Percentiles rank a stretch among this genome's conserved stretches.
Conservation (phyloP, 2,888 invertebrate genomes). For the Cephus rjabovi region DNA sequence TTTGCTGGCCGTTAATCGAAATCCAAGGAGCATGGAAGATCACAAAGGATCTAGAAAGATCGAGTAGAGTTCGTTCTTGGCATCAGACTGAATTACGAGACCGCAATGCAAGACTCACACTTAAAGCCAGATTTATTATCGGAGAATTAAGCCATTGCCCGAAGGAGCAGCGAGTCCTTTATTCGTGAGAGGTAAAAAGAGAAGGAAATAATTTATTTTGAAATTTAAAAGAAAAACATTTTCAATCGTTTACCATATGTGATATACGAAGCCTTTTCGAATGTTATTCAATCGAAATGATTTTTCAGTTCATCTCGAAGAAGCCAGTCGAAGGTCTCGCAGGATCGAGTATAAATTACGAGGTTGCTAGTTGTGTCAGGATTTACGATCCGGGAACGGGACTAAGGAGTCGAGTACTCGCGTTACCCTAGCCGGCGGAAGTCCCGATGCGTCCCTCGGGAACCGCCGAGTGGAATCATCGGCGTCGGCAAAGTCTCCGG, state of each 20-base stretch:
- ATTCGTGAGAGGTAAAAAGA: neutral
- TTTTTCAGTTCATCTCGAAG: neutral
- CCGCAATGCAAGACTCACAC: neutral
- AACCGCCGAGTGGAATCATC: constrained; percentile 16
- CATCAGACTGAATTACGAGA: neutral
- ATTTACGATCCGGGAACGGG: constrained; percentile 7
- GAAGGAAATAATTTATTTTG: neutral
- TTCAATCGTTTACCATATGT: neutral
- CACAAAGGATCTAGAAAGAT: neutral
- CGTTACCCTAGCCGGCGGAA: constrained; percentile 43
- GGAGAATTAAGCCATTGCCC: neutral
- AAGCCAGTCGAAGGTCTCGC: neutral
- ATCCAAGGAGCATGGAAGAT: neutral
- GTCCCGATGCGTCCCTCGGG: constrained; percentile 47
- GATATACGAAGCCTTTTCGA: neutral
- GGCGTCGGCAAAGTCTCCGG: constrained; percentile 17
- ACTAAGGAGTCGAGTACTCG: neutral
- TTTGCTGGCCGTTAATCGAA: neutral
- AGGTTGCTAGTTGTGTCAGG: constrained; percentile 3
- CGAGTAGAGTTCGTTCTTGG: neutral
- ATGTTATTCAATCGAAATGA: neutral
- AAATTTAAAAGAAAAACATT: neutral
- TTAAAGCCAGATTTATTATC: neutral
- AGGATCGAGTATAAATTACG: neutral
- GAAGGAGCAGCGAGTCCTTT: neutral